Evolutionary conservation across 2,888 invertebrate species (phyloP).

Genomic region (Campoletis raptor): DNA sequence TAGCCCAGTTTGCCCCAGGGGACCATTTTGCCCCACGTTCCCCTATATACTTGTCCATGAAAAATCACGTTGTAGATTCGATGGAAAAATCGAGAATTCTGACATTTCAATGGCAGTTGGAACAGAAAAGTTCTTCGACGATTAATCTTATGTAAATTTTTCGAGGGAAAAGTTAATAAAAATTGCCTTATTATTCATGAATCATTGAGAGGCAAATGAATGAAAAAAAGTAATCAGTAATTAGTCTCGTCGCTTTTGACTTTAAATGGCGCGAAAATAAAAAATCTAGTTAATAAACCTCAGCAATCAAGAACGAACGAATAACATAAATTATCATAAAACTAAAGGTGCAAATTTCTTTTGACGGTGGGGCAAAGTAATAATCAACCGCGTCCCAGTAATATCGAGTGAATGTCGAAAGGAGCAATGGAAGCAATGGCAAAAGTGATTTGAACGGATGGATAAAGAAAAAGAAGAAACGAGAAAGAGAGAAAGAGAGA

Average conservation of each 20-base stretch:
- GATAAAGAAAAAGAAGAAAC: background rate
- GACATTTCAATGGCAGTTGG: background rate
- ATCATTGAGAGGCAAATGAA: background rate
- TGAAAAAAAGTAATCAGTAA: conserved; percentile 33
- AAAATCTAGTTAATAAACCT: background rate
- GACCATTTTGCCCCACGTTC: too few relatives aligned
- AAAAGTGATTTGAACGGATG: conserved; percentile 9
- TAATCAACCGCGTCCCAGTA: conserved; percentile 18
- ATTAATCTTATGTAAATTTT: background rate
- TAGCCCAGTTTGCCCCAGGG: too few relatives aligned
- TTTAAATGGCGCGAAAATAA: background rate
- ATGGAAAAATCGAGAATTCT: background rate
- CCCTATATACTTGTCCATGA: background rate
- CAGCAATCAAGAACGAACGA: conserved; percentile 29
- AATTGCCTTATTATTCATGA: background rate
- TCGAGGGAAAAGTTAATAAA: background rate
- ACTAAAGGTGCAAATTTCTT: conserved; percentile 36
- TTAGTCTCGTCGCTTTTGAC: conserved; percentile 20
- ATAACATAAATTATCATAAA: conserved; percentile 56
- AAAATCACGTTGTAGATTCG: conserved; percentile 28
- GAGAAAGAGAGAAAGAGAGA: conserved; percentile 28
- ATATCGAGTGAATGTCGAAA: conserved; percentile 9
- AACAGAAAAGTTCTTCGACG: background rate
- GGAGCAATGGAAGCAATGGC: conserved; percentile 11
- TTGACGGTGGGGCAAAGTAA: background rate